Percentiles rank a stretch among this genome's conserved stretches.
These are phyloP conservation scores for Nixonia krombeini DNA, from an alignment of 1,140 invertebrate species.

Conservation along the genomic window DNA sequence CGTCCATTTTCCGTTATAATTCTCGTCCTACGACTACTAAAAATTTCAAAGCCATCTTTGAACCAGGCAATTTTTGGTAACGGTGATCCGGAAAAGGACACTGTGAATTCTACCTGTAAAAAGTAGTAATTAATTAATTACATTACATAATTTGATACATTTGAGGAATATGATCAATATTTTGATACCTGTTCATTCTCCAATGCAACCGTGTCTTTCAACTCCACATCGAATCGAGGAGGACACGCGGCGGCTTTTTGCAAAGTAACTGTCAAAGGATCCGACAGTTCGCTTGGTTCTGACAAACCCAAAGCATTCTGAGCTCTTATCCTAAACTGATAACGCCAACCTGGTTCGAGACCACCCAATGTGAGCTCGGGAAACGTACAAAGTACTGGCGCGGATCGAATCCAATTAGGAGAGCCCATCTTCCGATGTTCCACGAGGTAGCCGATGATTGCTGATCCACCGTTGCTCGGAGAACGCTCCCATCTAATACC, in stretches of 20 bases:
- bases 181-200: constrained; percentile 82
- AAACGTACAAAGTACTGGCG: constrained; percentile 77
- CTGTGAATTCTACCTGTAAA: constrained; percentile 81
- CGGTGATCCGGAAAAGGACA: constrained; percentile 86
- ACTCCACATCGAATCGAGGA: constrained; percentile 78
- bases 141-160: background rate
- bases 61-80: constrained; percentile 93
- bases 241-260: constrained; percentile 78
- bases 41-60: constrained; percentile 89
- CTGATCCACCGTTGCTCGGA: constrained; percentile 87
- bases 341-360: constrained; percentile 87
- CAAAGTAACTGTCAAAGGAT: constrained; percentile 81
- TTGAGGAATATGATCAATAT: too few relatives aligned
- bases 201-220: constrained; percentile 77
- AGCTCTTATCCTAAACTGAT: constrained; percentile 90
- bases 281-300: constrained; percentile 82
- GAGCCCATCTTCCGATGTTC: constrained; percentile 85
- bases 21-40: constrained; percentile 83
- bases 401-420: constrained; percentile 83
- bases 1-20: constrained; percentile 83
- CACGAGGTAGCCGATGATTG: constrained; percentile 87
- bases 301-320: constrained; percentile 88
- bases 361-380: constrained; percentile 83
- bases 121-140: background rate
- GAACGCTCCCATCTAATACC: constrained; percentile 90